Conservation (phyloP, 2,888 invertebrate genomes). For the Chrysolina oricalcia region DNA sequence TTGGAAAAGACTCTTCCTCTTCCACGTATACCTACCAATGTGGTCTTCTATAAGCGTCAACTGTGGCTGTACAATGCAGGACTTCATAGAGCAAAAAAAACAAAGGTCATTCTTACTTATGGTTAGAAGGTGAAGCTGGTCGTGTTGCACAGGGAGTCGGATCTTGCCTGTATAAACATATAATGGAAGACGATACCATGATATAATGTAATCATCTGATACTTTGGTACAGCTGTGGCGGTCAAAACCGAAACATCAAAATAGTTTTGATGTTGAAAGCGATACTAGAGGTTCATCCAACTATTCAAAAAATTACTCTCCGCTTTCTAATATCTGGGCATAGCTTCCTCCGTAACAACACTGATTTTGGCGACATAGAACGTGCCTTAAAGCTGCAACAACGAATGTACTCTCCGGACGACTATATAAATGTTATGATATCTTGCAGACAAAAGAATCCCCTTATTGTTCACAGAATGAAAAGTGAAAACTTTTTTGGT, state of each 20-base stretch:
- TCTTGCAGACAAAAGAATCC: slow-evolving; percentile 31
- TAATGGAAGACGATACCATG: slow-evolving; percentile 34
- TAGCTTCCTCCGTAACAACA: slow-evolving; percentile 41
- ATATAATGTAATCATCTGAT: slow-evolving; percentile 39
- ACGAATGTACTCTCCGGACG: slow-evolving; percentile 44
- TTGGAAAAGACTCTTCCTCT: slow-evolving; percentile 46
- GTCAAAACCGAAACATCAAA: slow-evolving; percentile 51
- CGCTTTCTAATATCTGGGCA: slow-evolving; percentile 40
- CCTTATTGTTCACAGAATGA: slow-evolving; percentile 34
- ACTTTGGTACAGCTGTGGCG: slow-evolving; percentile 53
- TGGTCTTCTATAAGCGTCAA: slow-evolving; percentile 60
- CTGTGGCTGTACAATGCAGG: slow-evolving; percentile 58
- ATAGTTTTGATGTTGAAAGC: slow-evolving; percentile 49
- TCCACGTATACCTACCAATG: slow-evolving; percentile 46
- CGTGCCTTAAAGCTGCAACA: slow-evolving; percentile 42
- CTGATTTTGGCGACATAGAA: slow-evolving; percentile 42
- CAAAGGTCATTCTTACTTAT: slow-evolving; percentile 39
- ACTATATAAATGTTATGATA: slow-evolving; percentile 43
- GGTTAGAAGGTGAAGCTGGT: slow-evolving; percentile 57
- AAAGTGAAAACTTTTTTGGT: slow-evolving; percentile 30
- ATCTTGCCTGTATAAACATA: slow-evolving; percentile 46
- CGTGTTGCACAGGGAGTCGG: slow-evolving; percentile 51
- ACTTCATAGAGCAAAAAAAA: slow-evolving; percentile 51
- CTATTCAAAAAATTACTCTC: slow-evolving; percentile 33
- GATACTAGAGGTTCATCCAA: slow-evolving; percentile 38